Percentiles rank a stretch among this genome's conserved stretches.
These are phyloP conservation scores for Oceanodroma leucorhoa DNA, from an alignment of 2,797 vertebrate genomes.

Conservation along the genomic window DNA sequence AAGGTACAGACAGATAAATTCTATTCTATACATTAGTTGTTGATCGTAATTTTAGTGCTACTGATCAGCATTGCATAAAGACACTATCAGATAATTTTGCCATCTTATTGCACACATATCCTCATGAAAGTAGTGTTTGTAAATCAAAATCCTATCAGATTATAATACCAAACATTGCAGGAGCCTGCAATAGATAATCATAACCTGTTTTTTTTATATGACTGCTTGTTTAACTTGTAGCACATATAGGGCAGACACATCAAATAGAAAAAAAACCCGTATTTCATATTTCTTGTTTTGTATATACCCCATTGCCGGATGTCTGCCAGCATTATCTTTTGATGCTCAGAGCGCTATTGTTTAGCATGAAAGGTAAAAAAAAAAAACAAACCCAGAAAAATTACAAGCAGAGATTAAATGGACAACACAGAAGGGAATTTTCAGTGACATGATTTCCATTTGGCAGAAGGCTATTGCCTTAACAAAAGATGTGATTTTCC, in stretches of 20 bases:
- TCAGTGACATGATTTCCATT: not conserved
- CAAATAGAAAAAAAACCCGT: not conserved
- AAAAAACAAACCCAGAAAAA: not conserved
- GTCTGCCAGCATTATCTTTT: not conserved
- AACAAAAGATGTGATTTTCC: constrained; percentile 22
- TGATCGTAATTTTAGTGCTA: not conserved
- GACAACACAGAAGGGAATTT: not conserved
- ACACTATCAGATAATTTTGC: not conserved
- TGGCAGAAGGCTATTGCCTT: not conserved
- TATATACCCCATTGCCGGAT: not conserved
- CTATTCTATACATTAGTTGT: not conserved
- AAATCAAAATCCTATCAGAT: not conserved
- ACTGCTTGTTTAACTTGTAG: not conserved
- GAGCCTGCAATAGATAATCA: not conserved
- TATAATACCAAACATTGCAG: not conserved
- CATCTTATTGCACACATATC: not conserved
- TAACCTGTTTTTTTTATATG: not conserved
- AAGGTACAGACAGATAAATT: not conserved
- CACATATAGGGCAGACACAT: not conserved
- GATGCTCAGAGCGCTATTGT: not conserved
- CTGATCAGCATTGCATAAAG: not conserved
- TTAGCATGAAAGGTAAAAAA: not conserved
- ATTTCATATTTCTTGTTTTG: not conserved
- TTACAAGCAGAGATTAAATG: not conserved
- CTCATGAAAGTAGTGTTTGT: not conserved